Base-by-base conservation (phyloP, 2,888 invertebrate genomes). In the Flabesymbios commensalis region DNA sequence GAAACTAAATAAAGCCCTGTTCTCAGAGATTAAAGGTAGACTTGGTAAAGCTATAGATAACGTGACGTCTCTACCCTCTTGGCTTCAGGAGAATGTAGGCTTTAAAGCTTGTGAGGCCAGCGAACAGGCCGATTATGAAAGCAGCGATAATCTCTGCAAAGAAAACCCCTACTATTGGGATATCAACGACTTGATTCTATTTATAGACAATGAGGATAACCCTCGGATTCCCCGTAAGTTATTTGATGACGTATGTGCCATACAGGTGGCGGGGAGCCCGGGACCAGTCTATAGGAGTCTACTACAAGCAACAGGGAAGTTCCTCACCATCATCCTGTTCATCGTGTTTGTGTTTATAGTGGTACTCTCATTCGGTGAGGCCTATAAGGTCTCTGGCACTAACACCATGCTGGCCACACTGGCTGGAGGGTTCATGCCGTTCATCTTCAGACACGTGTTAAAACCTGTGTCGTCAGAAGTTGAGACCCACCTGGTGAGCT, bases 341-440 rank as follows among this genome's bases (percentile, higher is more conserved):
- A 64, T 80, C 1, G 68, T 77, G 55, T 80, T 80, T 68, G 79
- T 80, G 1, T 78, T 79, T 73, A 74, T 80, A 33, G 80, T 80
- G 24, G 80, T 80, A 29, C 73, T 78, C 75, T 78, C 80, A 3
- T 80, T 68, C 41, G 68, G 68, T n/a, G 64, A 68, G 31, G 57
- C 62, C 17, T 68, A 68, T 53, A 64, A 68, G 28, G 51, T 68
- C 5, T 68, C 68, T 5, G 57, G 62, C 19, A 68, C 62, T 14
- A 68, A 68, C 47, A 64, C 68, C 51, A 68, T 58, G 55, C 33
- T 68, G 43, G 68, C 68, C 2, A 68, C 68, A 4, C 60, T 68
- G 64, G 68, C 68, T 0, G 68, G 68, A 2, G 68, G 68, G n/a
- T 68, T 68, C 51, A 54, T 64, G 59, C 68, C 68, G 4, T 67